Evolutionary conservation across 2,797 vertebrate genomes (phyloP).

Genomic region (Xiphophorus birchmanni): DNA sequence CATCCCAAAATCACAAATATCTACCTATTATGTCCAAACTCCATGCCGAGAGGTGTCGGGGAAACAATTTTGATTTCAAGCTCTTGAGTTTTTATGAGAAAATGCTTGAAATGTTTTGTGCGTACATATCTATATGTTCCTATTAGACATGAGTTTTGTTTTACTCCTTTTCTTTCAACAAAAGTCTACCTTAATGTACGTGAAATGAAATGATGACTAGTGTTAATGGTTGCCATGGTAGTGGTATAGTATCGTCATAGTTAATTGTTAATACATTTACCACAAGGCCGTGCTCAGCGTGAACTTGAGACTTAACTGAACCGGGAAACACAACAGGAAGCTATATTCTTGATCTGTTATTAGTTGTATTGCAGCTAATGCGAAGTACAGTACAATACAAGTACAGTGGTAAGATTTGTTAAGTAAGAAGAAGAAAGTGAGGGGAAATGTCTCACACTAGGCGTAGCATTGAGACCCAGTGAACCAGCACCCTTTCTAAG

Average conservation of each 20-base stretch:
- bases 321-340: background rate
- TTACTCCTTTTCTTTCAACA: background rate
- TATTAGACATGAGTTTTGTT: background rate
- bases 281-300: background rate
- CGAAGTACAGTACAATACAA: background rate
- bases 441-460: background rate
- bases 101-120: background rate
- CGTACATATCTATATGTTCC: background rate
- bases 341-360: background rate
- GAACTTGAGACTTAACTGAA: background rate
- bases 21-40: conserved; percentile 3
- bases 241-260: background rate
- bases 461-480: background rate
- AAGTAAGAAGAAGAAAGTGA: background rate
- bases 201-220: background rate
- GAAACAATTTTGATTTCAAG: background rate
- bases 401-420: background rate
- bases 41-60: no score
- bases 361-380: background rate
- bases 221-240: background rate
- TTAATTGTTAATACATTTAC: background rate
- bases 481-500: background rate
- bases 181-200: background rate
- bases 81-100: background rate
- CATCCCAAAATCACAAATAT: conserved; percentile 45